Base-by-base conservation (phyloP, 2,797 vertebrate genomes). In the Balearica regulorum region DNA sequence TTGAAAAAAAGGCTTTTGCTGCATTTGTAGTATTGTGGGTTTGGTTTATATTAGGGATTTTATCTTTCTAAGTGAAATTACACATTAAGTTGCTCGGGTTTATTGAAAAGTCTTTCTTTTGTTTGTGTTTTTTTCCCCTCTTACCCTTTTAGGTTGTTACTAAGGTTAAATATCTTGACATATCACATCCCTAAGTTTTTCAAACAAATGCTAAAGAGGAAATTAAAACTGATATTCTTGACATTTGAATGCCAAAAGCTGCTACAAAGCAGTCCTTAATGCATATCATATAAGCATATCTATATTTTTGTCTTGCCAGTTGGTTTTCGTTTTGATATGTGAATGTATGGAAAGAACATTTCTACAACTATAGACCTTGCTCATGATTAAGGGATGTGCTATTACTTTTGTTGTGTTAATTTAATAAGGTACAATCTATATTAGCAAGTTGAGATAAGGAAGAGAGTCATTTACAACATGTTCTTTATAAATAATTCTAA, bases 171-270 rank as follows among this genome's bases (percentile, higher is more conserved):
- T 83, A 75, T 92, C 75, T 65, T 80, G 39, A 68, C 25, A 5
- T 62, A 43, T 48, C 51, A 46, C n/a, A 19, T 77, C 72, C 72
- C 41, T 33, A 69, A 4, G n/a, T 54, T 83, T 61, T 87, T 73
- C 41, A 86, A 57, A 61, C 12, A 83, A 61, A 64, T 83, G 49
- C 37, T 65, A 8, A 91, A 72, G 16, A 85, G 78, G 64, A 85
- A 65, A 83, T 72, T 31, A 86, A 90, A 95, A 61, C 54, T 79
- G 29, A 20, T 91, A 58, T 44, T 90, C 35, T 41, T 88, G 79
- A 66, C 28, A 31, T 17, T 33, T 62, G 22, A 87, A 20, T 94
- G 69, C 76, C 70, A 86, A 69, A 53, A 83, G 20, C 60, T 85
- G 89, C 69, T 89, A 33, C 43, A 77, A 78, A 88, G 69, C n/a